Conservation (phyloP, 2,888 invertebrate genomes). For the Leptinotarsa haldemani region DNA sequence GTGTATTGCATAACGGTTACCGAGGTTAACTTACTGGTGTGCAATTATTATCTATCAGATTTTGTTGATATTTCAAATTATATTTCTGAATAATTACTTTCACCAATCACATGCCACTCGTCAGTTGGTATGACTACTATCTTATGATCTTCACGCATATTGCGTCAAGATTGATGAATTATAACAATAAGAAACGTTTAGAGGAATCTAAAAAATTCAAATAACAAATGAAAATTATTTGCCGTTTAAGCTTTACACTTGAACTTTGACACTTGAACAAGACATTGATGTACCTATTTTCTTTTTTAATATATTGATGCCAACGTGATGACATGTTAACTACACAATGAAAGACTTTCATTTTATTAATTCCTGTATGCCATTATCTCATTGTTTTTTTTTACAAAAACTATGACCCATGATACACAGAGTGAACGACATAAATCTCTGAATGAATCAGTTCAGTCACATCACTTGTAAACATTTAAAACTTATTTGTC, state of each 20-base stretch:
- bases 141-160: conserved; percentile 9
- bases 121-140: neutral
- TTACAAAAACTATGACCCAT: no score
- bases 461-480: no score
- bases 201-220: neutral
- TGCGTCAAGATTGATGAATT: neutral
- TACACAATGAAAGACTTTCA: no score
- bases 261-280: neutral
- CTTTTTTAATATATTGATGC: no score
- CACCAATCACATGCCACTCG: conserved; percentile 5
- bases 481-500: no score
- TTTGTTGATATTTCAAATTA: neutral
- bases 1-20: no score
- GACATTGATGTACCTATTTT: no score
- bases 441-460: no score
- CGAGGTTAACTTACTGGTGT: neutral
- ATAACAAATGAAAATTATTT: neutral
- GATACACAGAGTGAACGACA: no score
- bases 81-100: conserved; percentile 5
- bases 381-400: no score
- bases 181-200: neutral
- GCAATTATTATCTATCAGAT: neutral
- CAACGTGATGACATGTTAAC: no score
- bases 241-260: neutral
- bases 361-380: no score